Base-by-base conservation (phyloP, 1,140 invertebrate species). In the Acyrthosiphon pisum region DNA sequence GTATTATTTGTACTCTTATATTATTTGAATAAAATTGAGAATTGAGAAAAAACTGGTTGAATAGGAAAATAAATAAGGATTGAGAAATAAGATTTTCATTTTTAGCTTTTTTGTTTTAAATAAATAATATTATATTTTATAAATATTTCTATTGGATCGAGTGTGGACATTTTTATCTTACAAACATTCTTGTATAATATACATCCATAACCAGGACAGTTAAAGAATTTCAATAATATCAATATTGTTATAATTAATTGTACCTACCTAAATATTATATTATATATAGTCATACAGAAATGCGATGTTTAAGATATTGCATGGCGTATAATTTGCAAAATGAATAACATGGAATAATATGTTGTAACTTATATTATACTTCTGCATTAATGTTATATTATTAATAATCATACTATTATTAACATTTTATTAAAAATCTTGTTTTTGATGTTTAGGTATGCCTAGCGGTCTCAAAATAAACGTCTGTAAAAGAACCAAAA, bases 391-490 rank as follows among this genome's bases (percentile, higher is more conserved):
- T 68, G 4, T 60, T 26, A 30, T 56, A 30, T 26, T 30, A 11
- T 30, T 60, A 53, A 60, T 60, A 30, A 30, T 30, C 11, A 30
- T 68, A n/a, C n/a, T 68, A n/a, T 81, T 81, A 81, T 20, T 81
- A 37, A 35, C 0, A 37, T 81, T 83, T 37, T 83, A 83, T 37
- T 37, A 37, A 83, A 20, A 6, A 35, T n/a, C 30, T 76, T 76
- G 35, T 23, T 37, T 37, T 83, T 37, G 8, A 37, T 93, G 26
- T 53, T 53, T 56, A 93, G 91, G 91, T n/a, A 6, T 56, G 22
- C n/a, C 91, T 6, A 93, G 84, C 14, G 81, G 91, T 53, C 76
- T 93, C n/a, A 93, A 81, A 41, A 93, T 93, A 86, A 46, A 35
- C 37, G 91, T 93, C 30, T 84, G 91, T 56, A 81, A 83, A 44